Evolutionary conservation across 2,888 invertebrate genomes (phyloP).

Genomic region (Pseudococcus viburni): DNA sequence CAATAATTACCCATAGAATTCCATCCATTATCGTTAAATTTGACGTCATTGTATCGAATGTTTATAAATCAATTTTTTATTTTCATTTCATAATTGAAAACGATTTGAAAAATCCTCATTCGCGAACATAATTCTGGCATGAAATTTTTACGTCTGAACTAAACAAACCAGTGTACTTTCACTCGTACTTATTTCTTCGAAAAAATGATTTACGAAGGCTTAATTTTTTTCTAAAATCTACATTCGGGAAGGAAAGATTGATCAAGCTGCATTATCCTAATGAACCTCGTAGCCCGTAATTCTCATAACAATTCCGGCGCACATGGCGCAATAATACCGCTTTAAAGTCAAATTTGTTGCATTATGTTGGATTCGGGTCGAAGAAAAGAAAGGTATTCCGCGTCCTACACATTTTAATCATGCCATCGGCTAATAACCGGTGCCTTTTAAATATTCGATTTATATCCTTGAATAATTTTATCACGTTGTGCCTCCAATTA

Average conservation of each 20-base stretch:
- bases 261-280: neutral
- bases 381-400: slow-evolving; percentile 38
- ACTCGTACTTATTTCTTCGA: neutral
- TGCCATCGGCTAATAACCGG: slow-evolving; percentile 44
- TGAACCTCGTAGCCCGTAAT: neutral
- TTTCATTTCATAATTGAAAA: neutral
- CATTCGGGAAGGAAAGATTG: neutral
- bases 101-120: no score
- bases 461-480: slow-evolving; percentile 47
- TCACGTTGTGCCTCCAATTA: slow-evolving; percentile 38
- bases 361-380: neutral
- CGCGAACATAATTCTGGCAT: no score
- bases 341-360: slow-evolving; percentile 20
- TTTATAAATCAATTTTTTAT: neutral
- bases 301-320: neutral
- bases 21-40: slow-evolving; percentile 5
- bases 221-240: neutral
- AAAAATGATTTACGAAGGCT: neutral
- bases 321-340: neutral
- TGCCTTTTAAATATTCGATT: slow-evolving; percentile 41
- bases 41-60: neutral
- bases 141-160: neutral
- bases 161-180: neutral
- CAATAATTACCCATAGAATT: neutral
- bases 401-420: slow-evolving; percentile 34